phyloP scores from a whole-genome alignment of 1,140 invertebrate species.

The Nilaparvata lugens region DNA sequence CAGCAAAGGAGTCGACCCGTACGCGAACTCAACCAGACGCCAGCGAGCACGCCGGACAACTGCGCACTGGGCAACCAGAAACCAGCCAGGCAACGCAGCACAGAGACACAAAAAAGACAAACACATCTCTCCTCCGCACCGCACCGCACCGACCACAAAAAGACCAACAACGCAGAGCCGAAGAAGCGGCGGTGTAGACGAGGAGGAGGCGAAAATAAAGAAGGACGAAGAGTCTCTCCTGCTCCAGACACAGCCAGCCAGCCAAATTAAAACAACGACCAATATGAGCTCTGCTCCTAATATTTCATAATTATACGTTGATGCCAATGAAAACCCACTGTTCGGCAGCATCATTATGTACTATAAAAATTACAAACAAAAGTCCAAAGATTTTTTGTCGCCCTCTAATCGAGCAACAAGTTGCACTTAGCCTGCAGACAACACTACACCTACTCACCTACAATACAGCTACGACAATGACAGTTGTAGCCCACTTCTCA shows the following conservation, averaged over 20 bases:
- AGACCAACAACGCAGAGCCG: background rate
- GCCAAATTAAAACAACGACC: conserved; percentile 1
- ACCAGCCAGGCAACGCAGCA: background rate
- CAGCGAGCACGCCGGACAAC: background rate
- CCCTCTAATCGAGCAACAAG: too few species aligned
- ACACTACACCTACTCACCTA: too few species aligned
- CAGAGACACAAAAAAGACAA: background rate
- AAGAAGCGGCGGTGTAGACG: background rate
- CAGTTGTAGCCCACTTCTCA: too few species aligned
- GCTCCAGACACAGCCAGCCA: background rate
- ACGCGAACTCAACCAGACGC: too few species aligned
- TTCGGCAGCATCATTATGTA: conserved; percentile 2
- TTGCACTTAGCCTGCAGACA: too few species aligned
- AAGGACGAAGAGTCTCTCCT: conserved; percentile 1
- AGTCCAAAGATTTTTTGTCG: background rate
- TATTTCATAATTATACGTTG: conserved; percentile 5
- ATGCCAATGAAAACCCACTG: background rate
- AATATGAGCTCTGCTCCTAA: background rate
- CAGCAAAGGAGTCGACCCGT: too few species aligned
- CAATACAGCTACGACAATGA: too few species aligned
- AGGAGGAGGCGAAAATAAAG: conserved; percentile 7
- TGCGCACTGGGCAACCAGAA: background rate
- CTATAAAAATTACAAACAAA: background rate
- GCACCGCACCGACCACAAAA: background rate
- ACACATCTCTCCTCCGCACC: background rate